Evolutionary conservation across 2,113 vertebrate genomes (phyloP).

Genomic region (Irena cyanogastra): DNA sequence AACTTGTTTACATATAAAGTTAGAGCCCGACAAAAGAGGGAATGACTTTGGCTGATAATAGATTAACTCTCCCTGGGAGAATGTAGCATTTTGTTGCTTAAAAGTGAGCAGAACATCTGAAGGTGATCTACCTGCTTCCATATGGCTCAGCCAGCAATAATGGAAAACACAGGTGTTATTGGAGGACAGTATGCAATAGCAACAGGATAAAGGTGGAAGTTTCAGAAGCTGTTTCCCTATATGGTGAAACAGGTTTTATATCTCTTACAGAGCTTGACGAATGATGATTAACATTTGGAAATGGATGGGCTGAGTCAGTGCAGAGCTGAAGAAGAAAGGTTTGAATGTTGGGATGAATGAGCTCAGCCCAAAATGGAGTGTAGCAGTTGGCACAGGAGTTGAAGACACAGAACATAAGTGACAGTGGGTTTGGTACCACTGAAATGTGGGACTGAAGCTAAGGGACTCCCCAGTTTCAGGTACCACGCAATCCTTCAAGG

Average conservation of each 20-base stretch:
- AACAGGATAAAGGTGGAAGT: neutral
- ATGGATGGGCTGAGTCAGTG: neutral
- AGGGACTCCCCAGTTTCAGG: neutral
- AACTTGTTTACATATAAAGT: neutral
- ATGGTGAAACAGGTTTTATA: neutral
- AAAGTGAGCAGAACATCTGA: neutral
- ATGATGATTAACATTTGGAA: neutral
- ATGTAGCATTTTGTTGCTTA: neutral
- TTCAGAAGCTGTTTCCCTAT: neutral
- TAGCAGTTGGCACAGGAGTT: neutral
- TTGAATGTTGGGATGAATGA: neutral
- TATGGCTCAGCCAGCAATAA: neutral
- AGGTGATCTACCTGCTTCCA: neutral
- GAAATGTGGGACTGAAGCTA: neutral
- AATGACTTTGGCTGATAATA: neutral
- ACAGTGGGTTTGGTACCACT: neutral
- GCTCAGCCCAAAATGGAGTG: fast-evolving
- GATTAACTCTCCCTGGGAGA: neutral
- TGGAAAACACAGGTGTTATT: neutral
- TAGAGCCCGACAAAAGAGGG: neutral
- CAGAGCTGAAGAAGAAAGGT: neutral
- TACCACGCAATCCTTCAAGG: neutral
- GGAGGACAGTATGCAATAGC: neutral
- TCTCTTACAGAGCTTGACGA: neutral
- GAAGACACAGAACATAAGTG: neutral